phyloP scores from a whole-genome alignment of 2,888 invertebrate species.

The Rhamphomyia laevipes region DNA sequence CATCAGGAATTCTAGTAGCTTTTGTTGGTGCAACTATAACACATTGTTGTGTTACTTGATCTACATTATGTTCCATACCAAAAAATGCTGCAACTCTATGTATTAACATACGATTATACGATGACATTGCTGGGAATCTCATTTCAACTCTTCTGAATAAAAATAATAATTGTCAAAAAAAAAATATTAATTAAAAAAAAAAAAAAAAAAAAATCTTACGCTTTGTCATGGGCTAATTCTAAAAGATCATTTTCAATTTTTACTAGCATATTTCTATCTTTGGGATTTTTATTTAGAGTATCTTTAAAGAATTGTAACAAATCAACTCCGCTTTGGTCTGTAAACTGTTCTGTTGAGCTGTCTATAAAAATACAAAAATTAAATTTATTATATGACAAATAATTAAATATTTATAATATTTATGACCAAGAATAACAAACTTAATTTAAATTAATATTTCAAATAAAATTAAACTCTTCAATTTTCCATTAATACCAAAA shows the following conservation, averaged over 20 bases:
- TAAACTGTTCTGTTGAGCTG: constrained; percentile 62
- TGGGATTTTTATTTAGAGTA: constrained; percentile 80
- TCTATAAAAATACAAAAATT: constrained; percentile 40
- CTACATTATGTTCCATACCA: constrained; percentile 89
- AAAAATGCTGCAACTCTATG: constrained; percentile 90
- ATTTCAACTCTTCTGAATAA: constrained; percentile 54
- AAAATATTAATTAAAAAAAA: constrained; percentile 5
- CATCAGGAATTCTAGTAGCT: constrained; percentile 36
- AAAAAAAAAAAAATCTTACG: constrained; percentile 41
- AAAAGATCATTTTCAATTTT: constrained; percentile 81
- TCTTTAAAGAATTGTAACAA: constrained; percentile 79
- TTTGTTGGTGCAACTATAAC: constrained; percentile 74
- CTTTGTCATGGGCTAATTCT: constrained; percentile 67
- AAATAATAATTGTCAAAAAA: constrained; percentile 1
- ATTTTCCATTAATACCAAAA: too few relatives aligned
- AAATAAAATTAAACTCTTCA: too few relatives aligned
- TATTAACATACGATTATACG: constrained; percentile 92
- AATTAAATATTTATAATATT: not conserved
- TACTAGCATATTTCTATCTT: constrained; percentile 74
- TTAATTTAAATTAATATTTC: too few relatives aligned
- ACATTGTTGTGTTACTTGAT: constrained; percentile 63
- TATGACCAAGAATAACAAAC: too few relatives aligned
- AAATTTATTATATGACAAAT: not conserved
- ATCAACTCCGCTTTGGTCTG: constrained; percentile 65
- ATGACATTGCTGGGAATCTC: constrained; percentile 86